Evolutionary conservation across 2,797 vertebrate genomes (phyloP).

Genomic region (Podarcis lilfordi): DNA sequence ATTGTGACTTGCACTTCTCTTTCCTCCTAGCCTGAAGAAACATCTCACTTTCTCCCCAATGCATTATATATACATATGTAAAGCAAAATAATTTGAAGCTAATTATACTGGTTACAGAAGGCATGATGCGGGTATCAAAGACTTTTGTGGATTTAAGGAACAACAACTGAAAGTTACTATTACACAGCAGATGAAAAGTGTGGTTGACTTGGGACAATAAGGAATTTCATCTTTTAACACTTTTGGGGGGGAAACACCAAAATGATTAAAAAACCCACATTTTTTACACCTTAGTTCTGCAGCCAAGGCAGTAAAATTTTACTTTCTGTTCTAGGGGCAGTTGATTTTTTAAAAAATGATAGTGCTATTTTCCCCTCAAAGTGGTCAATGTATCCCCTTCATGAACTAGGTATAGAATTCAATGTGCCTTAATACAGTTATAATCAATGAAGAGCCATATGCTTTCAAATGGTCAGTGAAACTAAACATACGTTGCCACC

Average conservation of each 20-base stretch:
- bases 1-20: slow-evolving; percentile 20
- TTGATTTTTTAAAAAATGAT: background rate
- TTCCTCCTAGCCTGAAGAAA: background rate
- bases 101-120: background rate
- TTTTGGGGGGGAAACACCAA: no score
- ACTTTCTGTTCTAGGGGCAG: background rate
- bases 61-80: slow-evolving; percentile 38
- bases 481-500: no score
- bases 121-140: slow-evolving; percentile 12
- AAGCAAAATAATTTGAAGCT: slow-evolving; percentile 11
- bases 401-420: background rate
- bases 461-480: background rate
- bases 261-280: no score
- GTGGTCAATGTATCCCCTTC: background rate
- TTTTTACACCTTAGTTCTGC: background rate
- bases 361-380: background rate
- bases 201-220: background rate
- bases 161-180: slow-evolving; percentile 13
- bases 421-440: background rate
- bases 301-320: slow-evolving; percentile 1
- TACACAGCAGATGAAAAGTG: background rate
- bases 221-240: background rate
- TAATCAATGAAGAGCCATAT: background rate
- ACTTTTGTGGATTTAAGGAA: background rate
- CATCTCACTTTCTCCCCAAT: slow-evolving; percentile 12